Base-by-base conservation (phyloP, 2,888 invertebrate species). In the Galerucella nymphaeae region DNA sequence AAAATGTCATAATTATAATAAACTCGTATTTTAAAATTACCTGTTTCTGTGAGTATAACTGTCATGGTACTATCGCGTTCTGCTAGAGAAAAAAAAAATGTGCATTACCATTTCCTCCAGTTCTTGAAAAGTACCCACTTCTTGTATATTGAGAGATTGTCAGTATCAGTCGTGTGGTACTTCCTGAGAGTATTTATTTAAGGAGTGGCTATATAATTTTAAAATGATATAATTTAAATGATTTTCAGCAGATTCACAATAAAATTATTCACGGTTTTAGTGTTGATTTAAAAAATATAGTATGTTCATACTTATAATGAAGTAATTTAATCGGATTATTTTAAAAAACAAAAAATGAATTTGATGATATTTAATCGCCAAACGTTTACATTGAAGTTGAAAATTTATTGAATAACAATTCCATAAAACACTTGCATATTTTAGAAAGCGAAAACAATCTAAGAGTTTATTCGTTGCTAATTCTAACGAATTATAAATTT, bases 51-150 rank as follows among this genome's bases (percentile, higher is more conserved):
- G 11, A 2, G 16, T 23, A 58, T 53, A 18, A 71, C 66, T 61
- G 38, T 42, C 61, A 42, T 41, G 59, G 66, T 71, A 66, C 66
- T 71, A 63, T 41, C 18, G 41, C 57, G 20, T 11, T 66, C 53
- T 62, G 38, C 50, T 62, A 62, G 50, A n/a, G 55, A 66, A 71
- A 62, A 71, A 63, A 62, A 71, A 63, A 62, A 48, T 13, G 45
- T 30, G 45, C 66, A 41, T 50, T 71, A 67, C 71, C 71, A 53
- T 71, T 71, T 71, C 71, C 62, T 66, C 59, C 53, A 20, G 59
- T 61, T 72, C 74, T 74, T 75, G 65, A 72, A 75, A 75, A 75
- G 70, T 72, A 70, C 42, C 18, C 42, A 42, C 68, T 71, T 70
- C 65, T 66, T 48, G 45, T 8, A 30, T 41, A 20, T 23, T 45